Base-by-base conservation (phyloP, 2,113 vertebrate genomes). In the Pseudorectes ferrugineus region DNA sequence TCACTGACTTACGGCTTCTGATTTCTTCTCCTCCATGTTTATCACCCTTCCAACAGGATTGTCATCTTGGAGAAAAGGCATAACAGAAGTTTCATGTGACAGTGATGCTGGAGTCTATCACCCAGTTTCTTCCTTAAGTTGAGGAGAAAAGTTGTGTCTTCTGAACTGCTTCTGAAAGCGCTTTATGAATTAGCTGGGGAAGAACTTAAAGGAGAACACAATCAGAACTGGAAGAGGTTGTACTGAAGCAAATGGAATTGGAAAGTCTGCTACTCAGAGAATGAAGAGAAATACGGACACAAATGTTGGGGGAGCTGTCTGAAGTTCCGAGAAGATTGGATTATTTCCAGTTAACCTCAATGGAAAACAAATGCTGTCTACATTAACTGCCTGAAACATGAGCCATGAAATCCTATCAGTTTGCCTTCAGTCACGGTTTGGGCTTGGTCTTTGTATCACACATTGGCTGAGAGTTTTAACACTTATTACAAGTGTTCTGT, bases 31-130 rank as follows among this genome's bases (percentile, higher is more conserved):
- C 12, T 49, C 6, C 18, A 4, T 45, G 15, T 54, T 62, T 58
- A 36, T 4, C 7, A 12, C 3, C 1, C 2, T 54, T 38, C 15
- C 2, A 4, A 6, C 5, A 71, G 65, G 11, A 62, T 1, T 77
- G 11, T 3, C 11, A 10, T 26, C 23, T 49, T 63, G 28, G 11
- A 73, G 43, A 35, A 85, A 84, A 92, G 26, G 12, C 1, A 1
- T 10, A 35, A 58, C 5, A 63, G 24, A n/a, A 4, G 11, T 38
- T 11, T 57, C 23, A 7, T 14, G 14, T 16, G 12, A 33, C n/a
- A 40, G 4, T 49, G 8, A 49, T 80, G 20, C 11, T 80, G 51
- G 29, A 80, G 5, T 65, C 12, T 66, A 12, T 58, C 14, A 66
- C 5, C 3, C 18, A 31, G 14, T 61, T 61, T 81, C 3, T 57